Conservation (phyloP, 2,888 invertebrate species). For the Leucoma salicis region DNA sequence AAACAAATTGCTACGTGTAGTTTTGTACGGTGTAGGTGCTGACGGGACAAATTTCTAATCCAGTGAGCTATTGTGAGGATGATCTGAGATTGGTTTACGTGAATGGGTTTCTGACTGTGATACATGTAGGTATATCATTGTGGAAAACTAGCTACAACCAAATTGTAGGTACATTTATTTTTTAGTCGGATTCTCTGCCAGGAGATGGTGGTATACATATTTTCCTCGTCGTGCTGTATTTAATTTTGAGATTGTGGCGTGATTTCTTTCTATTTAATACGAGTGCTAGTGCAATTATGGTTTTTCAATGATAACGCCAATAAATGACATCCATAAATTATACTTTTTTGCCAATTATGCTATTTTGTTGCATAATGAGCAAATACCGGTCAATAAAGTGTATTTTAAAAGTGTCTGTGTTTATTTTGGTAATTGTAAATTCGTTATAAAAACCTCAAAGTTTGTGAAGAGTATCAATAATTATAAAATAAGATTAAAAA, state of each 20-base stretch:
- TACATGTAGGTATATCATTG: neutral
- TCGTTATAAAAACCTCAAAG: constrained; percentile 9
- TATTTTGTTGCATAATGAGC: constrained; percentile 76
- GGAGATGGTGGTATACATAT: too few species aligned
- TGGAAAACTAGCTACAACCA: too few species aligned
- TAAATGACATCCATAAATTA: constrained; percentile 77
- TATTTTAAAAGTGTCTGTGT: constrained; percentile 37
- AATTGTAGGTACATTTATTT: too few species aligned
- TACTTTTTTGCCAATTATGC: constrained; percentile 75
- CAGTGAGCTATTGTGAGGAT: too few species aligned
- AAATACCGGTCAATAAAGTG: constrained; percentile 71
- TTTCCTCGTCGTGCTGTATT: too few species aligned
- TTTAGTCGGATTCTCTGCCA: too few species aligned
- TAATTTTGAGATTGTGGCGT: too few species aligned
- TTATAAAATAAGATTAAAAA: constrained; percentile 42
- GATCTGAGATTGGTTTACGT: too few species aligned
- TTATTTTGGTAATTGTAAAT: constrained; percentile 1
- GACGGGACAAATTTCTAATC: too few species aligned
- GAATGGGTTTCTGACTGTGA: neutral
- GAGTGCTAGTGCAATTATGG: constrained; percentile 36
- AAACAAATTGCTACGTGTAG: too few species aligned
- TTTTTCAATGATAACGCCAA: constrained; percentile 32
- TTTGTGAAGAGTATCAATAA: constrained; percentile 33
- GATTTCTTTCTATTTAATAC: constrained; percentile 24
- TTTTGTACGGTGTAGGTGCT: too few species aligned